phyloP scores from a whole-genome alignment of 2,113 vertebrate genomes.

The Rana temporaria region DNA sequence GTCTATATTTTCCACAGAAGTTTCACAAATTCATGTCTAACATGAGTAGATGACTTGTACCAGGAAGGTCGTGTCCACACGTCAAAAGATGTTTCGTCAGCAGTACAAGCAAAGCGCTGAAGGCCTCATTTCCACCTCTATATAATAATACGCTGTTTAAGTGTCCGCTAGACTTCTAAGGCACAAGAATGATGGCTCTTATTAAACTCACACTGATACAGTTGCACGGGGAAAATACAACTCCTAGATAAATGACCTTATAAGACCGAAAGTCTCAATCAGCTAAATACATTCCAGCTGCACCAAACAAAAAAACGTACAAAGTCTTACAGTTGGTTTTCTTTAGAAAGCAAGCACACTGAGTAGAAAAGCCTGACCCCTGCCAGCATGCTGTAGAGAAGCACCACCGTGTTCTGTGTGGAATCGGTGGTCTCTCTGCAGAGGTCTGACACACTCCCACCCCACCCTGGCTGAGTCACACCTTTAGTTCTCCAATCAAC shows the following conservation, averaged over 20 bases:
- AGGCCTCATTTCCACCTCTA: background rate
- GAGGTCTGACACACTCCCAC: no score
- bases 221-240: conserved; percentile 19
- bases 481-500: no score
- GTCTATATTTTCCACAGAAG: conserved; percentile 64
- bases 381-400: no score
- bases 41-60: conserved; percentile 63
- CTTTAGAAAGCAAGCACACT: no score
- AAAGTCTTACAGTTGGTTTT: no score
- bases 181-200: conserved; percentile 33
- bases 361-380: no score
- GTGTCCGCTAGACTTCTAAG: conserved; percentile 57
- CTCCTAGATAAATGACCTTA: conserved; percentile 11
- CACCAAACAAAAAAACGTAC: no score
- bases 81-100: conserved; percentile 30
- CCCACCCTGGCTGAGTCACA: no score
- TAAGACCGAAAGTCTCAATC: no score
- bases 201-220: conserved; percentile 16
- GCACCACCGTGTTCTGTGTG: no score
- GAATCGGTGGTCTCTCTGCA: no score
- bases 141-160: background rate
- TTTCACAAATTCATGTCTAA: conserved; percentile 59
- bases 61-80: conserved; percentile 45
- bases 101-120: background rate
- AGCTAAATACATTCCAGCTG: no score